A percentile compares a stretch with the other conserved stretches of the same genome.
phyloP scores from a whole-genome alignment of 2,797 vertebrate species.

The Aeoliscus strigatus region DNA sequence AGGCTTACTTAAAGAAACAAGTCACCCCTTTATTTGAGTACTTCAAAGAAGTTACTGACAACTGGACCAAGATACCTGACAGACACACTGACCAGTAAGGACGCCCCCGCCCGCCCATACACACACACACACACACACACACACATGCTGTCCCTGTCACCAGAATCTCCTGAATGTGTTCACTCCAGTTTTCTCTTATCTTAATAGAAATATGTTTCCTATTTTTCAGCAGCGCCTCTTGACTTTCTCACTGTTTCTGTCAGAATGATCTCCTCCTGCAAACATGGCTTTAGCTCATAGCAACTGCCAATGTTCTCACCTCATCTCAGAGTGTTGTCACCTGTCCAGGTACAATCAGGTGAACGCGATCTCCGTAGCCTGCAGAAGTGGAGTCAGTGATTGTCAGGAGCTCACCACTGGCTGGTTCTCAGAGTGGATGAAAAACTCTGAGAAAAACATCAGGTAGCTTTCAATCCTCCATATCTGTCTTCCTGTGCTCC shows the following conservation, averaged over 20 bases:
- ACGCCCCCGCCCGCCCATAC: conserved; percentile 13
- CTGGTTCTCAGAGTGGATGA: conserved; percentile 67
- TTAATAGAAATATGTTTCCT: neutral
- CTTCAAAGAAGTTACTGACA: conserved; percentile 42
- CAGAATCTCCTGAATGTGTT: conserved; percentile 4
- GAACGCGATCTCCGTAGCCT: conserved; percentile 78
- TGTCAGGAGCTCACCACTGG: conserved; percentile 54
- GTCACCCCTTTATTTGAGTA: conserved; percentile 74
- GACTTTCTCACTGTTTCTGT: no score
- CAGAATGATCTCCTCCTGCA: no score
- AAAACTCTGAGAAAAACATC: no score
- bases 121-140: neutral
- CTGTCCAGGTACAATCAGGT: conserved; percentile 79
- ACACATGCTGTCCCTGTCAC: neutral
- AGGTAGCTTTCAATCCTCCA: no score
- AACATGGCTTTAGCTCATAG: no score
- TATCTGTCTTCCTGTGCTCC: no score
- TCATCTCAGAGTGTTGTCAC: no score
- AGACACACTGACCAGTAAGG: conserved; percentile 84
- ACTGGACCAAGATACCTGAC: conserved; percentile 47
- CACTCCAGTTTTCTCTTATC: conserved; percentile 4
- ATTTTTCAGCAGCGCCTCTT: no score
- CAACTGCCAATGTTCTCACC: no score
- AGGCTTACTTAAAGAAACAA: conserved; percentile 82
- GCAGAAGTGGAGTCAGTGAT: conserved; percentile 58